phyloP scores from a whole-genome alignment of 2,888 invertebrate genomes.

The Coelogynopora nodosa region DNA sequence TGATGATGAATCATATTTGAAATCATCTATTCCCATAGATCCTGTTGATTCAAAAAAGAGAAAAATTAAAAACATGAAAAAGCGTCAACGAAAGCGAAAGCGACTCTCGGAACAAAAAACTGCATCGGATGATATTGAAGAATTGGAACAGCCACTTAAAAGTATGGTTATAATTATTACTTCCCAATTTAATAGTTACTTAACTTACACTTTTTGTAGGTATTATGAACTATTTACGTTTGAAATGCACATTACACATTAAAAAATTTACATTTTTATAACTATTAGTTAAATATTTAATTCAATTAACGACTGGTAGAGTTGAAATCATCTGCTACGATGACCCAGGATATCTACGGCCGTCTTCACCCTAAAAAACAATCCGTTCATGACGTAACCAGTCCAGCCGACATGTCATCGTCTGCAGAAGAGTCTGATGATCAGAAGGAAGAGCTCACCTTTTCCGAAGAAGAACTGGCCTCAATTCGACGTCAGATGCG shows the following conservation, averaged over 20 bases:
- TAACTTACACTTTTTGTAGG: no score
- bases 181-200: no score
- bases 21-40: no score
- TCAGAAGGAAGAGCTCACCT: neutral
- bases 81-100: neutral
- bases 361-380: neutral
- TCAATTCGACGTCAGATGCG: neutral
- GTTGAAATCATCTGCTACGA: neutral
- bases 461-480: neutral
- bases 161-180: no score
- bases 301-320: neutral
- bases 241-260: no score
- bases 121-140: no score
- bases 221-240: no score
- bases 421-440: neutral
- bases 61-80: neutral
- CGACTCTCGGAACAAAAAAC: neutral
- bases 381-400: no score
- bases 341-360: neutral
- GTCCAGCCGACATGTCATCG: neutral
- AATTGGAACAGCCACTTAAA: no score
- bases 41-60: neutral
- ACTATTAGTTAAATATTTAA: no score
- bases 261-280: no score
- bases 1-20: no score